Evolutionary conservation across 1,140 invertebrate species (phyloP), one percentile per base, ranked within the genome.

Genomic region (Dysdera silvatica): DNA sequence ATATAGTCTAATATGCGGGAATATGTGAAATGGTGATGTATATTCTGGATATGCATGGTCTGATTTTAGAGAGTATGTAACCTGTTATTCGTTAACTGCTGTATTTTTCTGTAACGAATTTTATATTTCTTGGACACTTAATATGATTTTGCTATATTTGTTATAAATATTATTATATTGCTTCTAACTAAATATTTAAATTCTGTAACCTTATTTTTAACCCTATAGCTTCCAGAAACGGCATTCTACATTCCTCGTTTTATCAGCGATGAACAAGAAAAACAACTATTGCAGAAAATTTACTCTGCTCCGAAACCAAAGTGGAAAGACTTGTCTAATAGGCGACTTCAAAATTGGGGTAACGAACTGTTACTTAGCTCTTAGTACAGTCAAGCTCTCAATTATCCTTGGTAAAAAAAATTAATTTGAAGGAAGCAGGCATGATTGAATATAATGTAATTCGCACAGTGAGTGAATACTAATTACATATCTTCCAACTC

Each of bases 261-360:
- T 73, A 88, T 98, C 62, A 87, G 83, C 5, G 75, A 80, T 68
- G 81, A 83, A 61, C 91, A 98, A 75, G 95, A 98, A 76, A 73
- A 79, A 40, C 72, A 79, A 28, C 82, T 98, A 60, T 54, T 82
- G 20, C 67, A 75, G 29, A 70, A 77, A 55, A 84, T 98, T 14
- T 86, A 93, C 72, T 77, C 77, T 48, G 84, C 83, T 24, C 94
- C 95, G 7, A 88, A 91, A 74, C 92, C 95, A 33, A 96, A 96
- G 77, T 99, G 95, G 95, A 95, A 90, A 4, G 87, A 91, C 73
- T 79, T 99, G 29, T 85, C 85, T 23, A 87, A 96, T 74, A 80
- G 95, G 65, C 81, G 93, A 68, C 78, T 98, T 12, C 92, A 98
- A 77, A 96, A 98, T 76, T 98, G 95, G 86, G 95, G 95, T 71